A percentile compares a stretch with the other conserved stretches of the same genome.
Conservation (phyloP, 64 coral and sea anemone genomes). For the Catalaphyllia jardinei region DNA sequence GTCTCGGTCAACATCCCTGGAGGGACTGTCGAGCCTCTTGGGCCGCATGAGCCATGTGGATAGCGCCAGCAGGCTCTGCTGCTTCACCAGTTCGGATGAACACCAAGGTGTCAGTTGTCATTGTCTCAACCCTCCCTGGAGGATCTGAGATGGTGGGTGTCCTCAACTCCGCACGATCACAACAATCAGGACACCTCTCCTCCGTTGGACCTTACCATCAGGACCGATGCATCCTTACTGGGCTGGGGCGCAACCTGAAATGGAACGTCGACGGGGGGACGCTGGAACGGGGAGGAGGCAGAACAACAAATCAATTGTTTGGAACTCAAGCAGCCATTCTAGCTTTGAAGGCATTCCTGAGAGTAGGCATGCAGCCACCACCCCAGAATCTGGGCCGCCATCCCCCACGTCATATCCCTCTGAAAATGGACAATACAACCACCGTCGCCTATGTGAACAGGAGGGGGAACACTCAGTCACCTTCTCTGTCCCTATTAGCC, state of each 20-base stretch:
- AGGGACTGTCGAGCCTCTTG: neutral
- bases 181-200: constrained; percentile 38
- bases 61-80: constrained; percentile 5
- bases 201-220: constrained; percentile 42
- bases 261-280: constrained; percentile 22
- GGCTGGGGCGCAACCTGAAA: constrained; percentile 58
- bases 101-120: neutral
- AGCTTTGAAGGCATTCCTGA: constrained; percentile 49
- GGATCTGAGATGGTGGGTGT: constrained; percentile 51
- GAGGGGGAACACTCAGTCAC: constrained; percentile 42
- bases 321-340: constrained; percentile 49
- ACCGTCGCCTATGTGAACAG: constrained; percentile 44
- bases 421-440: constrained; percentile 63
- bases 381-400: constrained; percentile 1
- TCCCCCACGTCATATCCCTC: constrained; percentile 45
- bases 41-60: constrained; percentile 29
- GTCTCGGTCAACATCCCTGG: constrained; percentile 12
- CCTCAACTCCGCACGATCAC: neutral
- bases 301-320: constrained; percentile 50
- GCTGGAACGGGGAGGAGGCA: constrained; percentile 43
- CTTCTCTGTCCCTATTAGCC: constrained; percentile 31
- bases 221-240: constrained; percentile 52
- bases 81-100: neutral
- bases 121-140: constrained; percentile 5
- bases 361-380: neutral